Base-by-base conservation (phyloP, 2,113 vertebrate species). In the Trogon surrucura region DNA sequence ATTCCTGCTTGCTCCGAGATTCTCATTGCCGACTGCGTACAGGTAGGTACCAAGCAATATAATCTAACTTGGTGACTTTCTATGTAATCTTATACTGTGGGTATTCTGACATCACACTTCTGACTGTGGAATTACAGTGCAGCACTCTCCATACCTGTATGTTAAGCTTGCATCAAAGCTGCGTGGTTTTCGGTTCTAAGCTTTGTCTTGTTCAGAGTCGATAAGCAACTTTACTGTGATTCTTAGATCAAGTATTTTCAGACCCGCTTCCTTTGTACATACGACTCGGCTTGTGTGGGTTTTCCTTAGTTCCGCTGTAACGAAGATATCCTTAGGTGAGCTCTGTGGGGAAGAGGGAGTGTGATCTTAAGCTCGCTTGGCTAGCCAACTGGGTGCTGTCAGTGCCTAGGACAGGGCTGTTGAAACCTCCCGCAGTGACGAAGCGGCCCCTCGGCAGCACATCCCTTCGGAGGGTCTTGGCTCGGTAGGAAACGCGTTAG, bases 71-170 rank as follows among this genome's bases (percentile, higher is more conserved):
- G 98, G 98, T 98, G 98, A 98, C 98, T 98, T 98, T 98, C 97
- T 98, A 97, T 98, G 98, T 98, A 98, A 98, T 97, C 97, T 98
- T 97, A 97, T 97, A 84, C 97, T 97, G 98, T 97, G 98, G 98
- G 98, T 98, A 98, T 99, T 99, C 99, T 99, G 99, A 99, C 99
- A 99, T 99, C 99, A 99, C 99, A 99, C 98, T 99, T 98, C 93
- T 97, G 98, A 99, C 98, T 97, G 98, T 99, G 98, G 98, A 97
- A 98, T 99, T 99, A 99, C 99, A 99, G 99, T 99, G 99, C 99
- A 99, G 99, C 99, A 98, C 98, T 98, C 96, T 88, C 92, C 94
- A 97, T 96, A 97, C 95, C 94, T 97, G 97, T 97, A 97, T 93
- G 96, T 78, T 96, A 96, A 98, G 97, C 80, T 97, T 90, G 89